Evolutionary conservation across 2,888 invertebrate species (phyloP).

Genomic region (Protonemura montana): DNA sequence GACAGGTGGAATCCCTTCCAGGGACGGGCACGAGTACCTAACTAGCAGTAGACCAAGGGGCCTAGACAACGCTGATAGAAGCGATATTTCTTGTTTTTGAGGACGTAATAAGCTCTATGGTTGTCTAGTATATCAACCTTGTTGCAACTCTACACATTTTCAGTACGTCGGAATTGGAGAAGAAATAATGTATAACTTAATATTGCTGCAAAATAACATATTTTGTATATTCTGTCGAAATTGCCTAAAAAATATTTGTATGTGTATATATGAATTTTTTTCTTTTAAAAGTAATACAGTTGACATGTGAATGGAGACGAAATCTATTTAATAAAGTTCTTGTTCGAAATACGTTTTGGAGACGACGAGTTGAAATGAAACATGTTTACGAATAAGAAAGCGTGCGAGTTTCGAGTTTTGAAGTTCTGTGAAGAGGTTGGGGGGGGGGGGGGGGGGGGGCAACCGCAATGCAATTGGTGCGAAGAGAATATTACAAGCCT

Average conservation of each 20-base stretch:
- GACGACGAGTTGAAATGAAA: neutral
- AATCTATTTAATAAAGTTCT: neutral
- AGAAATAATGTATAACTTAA: neutral
- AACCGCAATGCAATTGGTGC: neutral
- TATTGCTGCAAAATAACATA: neutral
- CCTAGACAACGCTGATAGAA: conserved; percentile 27
- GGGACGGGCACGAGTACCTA: neutral
- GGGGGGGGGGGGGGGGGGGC: neutral
- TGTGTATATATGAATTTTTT: neutral
- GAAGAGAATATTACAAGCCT: neutral
- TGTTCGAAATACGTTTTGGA: neutral
- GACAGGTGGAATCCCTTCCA: conserved; percentile 31
- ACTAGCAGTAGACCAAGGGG: neutral
- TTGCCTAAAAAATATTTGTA: no score
- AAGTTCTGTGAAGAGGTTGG: no score
- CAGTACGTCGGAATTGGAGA: neutral
- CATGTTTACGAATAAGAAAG: neutral
- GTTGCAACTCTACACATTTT: neutral
- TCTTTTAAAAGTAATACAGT: neutral
- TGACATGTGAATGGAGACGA: conserved; percentile 7
- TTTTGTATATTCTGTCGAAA: no score
- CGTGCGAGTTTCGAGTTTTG: neutral
- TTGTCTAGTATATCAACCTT: conserved; percentile 22
- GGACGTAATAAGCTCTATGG: conserved; percentile 36
- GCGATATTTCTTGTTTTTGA: conserved; percentile 37